Evolutionary conservation across 2,113 vertebrate genomes (phyloP), one percentile per base, ranked within the genome.

Genomic region (Poeciliopsis turrubarensis): DNA sequence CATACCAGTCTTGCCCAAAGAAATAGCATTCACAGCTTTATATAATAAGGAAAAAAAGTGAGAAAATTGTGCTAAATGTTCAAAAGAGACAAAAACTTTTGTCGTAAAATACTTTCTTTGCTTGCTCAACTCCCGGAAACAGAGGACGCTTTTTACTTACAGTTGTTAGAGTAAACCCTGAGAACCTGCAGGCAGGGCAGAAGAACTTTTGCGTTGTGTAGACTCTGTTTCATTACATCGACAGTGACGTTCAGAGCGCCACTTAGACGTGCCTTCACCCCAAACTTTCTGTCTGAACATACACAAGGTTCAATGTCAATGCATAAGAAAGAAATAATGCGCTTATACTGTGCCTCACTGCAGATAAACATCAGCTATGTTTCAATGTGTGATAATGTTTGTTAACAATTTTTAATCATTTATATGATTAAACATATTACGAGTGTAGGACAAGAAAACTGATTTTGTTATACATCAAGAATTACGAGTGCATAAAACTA

Each of bases 141-240:
- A 41, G 0, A 41, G 11, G 30, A 25, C 15, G 10, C 29, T 34
- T 30, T 54, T 26, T 87, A 96, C 98, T 97, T 91, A 99, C 98
- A 96, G 90, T 97, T 99, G 68, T 94, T 77, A 77, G 96, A 96
- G 87, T 97, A 99, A 68, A 97, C 96, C 82, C 97, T 93, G 87
- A 99, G 92, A 71, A 99, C 95, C 89, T 99, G 98, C 89, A 99
- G 95, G 91, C 98, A 98, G 19, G 98, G 98, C 74, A 99, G 89
- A 83, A 97, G 83, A 63, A 99, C 91, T 71, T 94, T 98, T 86
- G 91, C 78, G 87, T 97, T 98, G 87, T 97, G 96, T 65, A 97
- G 93, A 91, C 97, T 97, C 76, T 97, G 96, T 89, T 97, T 99
- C 80, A 98, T 94, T 79, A 99, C 92, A 89, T 94, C 97, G 70